A percentile compares a stretch with the other conserved stretches of the same genome.
These are phyloP conservation scores for Esox masquinongy DNA, from an alignment of 2,797 vertebrate genomes.

Conservation along the genomic window DNA sequence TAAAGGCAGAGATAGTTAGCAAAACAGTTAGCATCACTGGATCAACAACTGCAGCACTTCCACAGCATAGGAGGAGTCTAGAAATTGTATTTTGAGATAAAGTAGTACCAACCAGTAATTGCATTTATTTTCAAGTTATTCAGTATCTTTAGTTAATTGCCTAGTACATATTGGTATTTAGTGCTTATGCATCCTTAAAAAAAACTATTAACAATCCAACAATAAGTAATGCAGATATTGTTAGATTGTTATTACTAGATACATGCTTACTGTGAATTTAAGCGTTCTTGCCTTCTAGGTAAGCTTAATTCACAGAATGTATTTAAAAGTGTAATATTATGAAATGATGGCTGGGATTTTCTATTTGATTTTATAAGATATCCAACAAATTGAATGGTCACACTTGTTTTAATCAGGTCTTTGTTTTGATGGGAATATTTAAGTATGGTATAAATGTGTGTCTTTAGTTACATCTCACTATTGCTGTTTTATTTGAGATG, in stretches of 20 bases:
- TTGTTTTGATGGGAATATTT: background rate
- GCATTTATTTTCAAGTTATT: background rate
- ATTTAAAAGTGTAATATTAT: background rate
- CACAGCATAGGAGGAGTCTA: background rate
- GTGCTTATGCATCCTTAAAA: background rate
- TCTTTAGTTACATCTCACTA: conserved; percentile 2
- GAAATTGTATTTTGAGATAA: background rate
- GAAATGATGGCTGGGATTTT: background rate
- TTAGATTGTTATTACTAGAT: background rate
- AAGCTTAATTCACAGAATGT: background rate
- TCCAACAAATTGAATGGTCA: background rate
- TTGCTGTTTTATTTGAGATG: background rate
- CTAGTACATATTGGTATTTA: background rate
- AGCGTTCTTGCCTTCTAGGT: background rate
- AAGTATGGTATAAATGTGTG: conserved; percentile 1
- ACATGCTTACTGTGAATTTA: background rate
- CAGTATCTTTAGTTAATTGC: background rate
- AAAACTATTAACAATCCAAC: background rate
- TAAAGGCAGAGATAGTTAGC: background rate
- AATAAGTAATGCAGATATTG: background rate
- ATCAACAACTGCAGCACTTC: background rate
- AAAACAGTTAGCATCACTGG: background rate
- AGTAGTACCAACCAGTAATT: background rate
- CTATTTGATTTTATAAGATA: background rate
- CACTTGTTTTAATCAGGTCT: background rate